Conservation (phyloP, 2,888 invertebrate species). For the Agriopis aurantiaria region DNA sequence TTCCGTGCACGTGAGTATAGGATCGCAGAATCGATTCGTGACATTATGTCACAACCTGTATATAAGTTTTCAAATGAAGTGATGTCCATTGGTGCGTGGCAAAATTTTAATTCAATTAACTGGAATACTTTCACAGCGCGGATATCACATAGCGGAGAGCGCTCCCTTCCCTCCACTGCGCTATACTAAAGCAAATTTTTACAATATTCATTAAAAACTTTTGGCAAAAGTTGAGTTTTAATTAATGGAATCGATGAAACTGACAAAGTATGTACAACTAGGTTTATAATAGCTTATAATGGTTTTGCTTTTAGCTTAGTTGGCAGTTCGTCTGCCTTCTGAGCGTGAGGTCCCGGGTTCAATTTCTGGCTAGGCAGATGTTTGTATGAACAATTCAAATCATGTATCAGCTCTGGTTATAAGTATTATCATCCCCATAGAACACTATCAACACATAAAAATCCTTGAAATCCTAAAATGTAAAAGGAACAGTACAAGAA, state of each 20-base stretch:
- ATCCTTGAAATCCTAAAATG: no score
- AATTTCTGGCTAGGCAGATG: no score
- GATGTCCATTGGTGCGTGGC: constrained; percentile 48
- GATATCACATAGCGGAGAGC: constrained; percentile 44
- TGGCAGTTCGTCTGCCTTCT: no score
- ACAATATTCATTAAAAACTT: constrained; percentile 55
- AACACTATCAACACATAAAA: no score
- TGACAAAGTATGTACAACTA: constrained; percentile 6
- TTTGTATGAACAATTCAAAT: no score
- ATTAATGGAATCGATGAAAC: constrained; percentile 36
- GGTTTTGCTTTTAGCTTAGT: neutral
- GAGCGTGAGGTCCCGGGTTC: no score
- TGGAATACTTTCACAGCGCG: constrained; percentile 52
- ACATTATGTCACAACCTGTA: constrained; percentile 11
- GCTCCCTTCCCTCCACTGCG: constrained; percentile 32
- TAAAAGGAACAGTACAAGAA: no score
- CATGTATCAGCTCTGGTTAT: no score
- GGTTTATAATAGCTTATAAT: constrained; percentile 11
- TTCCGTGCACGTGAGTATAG: no score
- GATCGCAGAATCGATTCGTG: no score
- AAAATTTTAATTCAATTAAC: constrained; percentile 66
- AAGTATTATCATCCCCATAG: no score
- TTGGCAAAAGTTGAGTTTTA: constrained; percentile 39
- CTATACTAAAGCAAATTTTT: constrained; percentile 52
- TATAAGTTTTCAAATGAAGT: constrained; percentile 51